phyloP scores from a whole-genome alignment of 2,113 vertebrate genomes.

The Pimephales promelas region DNA sequence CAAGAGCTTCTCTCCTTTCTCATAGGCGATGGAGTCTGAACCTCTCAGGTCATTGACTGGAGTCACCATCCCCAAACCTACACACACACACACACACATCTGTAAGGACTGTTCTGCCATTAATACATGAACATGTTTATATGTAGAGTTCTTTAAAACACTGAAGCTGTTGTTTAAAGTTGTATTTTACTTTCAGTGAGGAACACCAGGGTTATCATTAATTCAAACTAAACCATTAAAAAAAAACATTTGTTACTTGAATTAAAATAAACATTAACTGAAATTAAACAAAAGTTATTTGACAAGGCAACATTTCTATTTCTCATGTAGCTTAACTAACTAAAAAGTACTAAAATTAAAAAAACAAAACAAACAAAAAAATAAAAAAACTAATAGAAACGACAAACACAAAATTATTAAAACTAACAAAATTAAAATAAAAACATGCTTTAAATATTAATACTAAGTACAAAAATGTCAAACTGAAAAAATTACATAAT shows the following conservation, averaged over 20 bases:
- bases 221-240: not conserved
- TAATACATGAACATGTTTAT: not conserved
- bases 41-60: conserved; percentile 96
- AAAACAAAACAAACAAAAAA: not conserved
- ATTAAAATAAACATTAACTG: not conserved
- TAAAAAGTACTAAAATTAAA: not conserved
- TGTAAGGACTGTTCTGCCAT: not conserved
- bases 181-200: not conserved
- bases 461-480: not conserved
- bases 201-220: not conserved
- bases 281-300: not conserved
- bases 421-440: not conserved
- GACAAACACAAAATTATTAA: not conserved
- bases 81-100: conserved; percentile 21
- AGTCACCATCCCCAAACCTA: conserved; percentile 98
- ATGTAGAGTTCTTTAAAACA: not conserved
- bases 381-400: not conserved
- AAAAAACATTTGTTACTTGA: not conserved
- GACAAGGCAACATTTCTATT: not conserved
- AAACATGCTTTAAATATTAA: no score
- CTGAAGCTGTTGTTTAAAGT: not conserved
- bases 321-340: not conserved
- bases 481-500: not conserved
- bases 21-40: conserved; percentile 95
- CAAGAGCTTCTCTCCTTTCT: conserved; percentile 94